Evolutionary conservation across 2,113 vertebrate genomes (phyloP).

Genomic region (Microtus oregoni): DNA sequence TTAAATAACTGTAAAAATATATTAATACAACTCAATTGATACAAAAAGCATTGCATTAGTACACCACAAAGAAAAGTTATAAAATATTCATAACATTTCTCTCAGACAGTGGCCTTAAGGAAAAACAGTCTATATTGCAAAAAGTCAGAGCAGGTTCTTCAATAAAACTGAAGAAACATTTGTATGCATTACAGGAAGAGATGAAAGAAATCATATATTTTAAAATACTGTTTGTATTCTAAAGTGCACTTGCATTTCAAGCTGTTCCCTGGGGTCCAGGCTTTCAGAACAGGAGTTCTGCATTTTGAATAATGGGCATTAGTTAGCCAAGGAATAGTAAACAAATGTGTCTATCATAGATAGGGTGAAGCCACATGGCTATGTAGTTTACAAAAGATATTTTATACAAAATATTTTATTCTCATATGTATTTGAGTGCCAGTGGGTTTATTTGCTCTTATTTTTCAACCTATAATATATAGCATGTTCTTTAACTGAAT

Average conservation of each 20-base stretch:
- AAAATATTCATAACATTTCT: conserved; percentile 63
- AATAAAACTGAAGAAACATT: conserved; percentile 19
- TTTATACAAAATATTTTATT: background rate
- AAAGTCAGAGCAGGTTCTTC: conserved; percentile 7
- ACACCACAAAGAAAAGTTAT: conserved; percentile 26
- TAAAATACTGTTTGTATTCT: conserved; percentile 30
- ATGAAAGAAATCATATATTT: background rate
- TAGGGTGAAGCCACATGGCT: background rate
- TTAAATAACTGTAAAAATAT: conserved; percentile 24
- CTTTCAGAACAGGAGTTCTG: background rate
- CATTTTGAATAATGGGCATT: background rate
- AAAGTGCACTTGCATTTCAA: background rate
- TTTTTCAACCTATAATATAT: background rate
- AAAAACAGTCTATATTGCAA: conserved; percentile 48
- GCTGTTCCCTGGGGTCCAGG: accelerated
- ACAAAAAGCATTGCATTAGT: background rate
- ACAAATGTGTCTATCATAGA: accelerated
- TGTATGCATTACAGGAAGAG: conserved; percentile 3
- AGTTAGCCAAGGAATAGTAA: background rate
- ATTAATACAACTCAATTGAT: background rate
- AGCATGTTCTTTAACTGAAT: background rate
- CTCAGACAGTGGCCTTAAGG: background rate
- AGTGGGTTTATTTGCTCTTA: background rate
- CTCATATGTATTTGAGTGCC: background rate
- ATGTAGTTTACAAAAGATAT: background rate